Base-by-base conservation (phyloP, 1,140 invertebrate genomes). In the Drosophila miranda region DNA sequence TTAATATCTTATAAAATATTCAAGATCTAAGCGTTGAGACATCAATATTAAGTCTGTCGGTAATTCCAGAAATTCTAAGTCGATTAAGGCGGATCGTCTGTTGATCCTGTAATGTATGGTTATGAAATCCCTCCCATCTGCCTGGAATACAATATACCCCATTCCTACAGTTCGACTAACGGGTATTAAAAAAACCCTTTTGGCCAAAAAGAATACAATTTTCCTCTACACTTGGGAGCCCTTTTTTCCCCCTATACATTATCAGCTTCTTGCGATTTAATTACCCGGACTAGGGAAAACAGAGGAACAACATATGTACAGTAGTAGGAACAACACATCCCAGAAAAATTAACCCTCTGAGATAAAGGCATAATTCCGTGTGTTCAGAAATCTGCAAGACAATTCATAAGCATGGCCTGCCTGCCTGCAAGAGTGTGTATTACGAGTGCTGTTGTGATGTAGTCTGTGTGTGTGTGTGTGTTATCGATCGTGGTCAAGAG, bases 401-500 rank as follows among this genome's bases (percentile, higher is more conserved):
- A 80, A 84, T 80, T 86, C 76, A 84, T 80, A 84, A 84, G 74
- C 72, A 84, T 76, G 70, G 76, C 41, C 28, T 30, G 28, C 28
- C 28, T 30, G 28, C 28, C 28, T 30, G 28, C 28, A 30, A 8
- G 7, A 30, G 28, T 30, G 28, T 30, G 28, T 30, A 30, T 30
- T 30, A 30, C 28, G 8, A 28, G 26, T 28, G 26, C 43, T 23
- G 53, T 34, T 46, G 38, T 58, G 41, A 14, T 38, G 28, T 16
- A 34, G 16, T 16, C 0, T 16, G 16, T 16, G 30, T 45, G 43
- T 54, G 48, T 84, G 66, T 63, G 55, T 64, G 62, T 76, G 66
- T 78, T 80, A 89, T 88, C 76, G 83, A 84, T 84, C 80, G 80
- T 89, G 81, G 81, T 86, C 80, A 86, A 83, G 82, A 79, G 23